These are phyloP conservation scores for Lathamus discolor DNA, from an alignment of 2,113 vertebrate genomes.

Conservation along the genomic window DNA sequence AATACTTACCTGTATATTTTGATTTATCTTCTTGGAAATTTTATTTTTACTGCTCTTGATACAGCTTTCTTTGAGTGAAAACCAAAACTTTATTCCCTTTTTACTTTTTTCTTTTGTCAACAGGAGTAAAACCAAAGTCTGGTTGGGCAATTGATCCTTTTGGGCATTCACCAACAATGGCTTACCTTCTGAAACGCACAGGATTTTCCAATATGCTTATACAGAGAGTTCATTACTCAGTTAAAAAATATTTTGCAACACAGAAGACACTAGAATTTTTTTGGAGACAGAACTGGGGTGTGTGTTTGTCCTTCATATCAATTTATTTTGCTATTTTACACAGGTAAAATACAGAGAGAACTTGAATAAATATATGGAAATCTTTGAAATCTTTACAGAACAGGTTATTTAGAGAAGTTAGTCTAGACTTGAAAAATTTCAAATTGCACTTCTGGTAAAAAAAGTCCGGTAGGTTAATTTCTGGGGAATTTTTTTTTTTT, in stretches of 20 bases:
- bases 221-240: slow-evolving; percentile 89
- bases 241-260: slow-evolving; percentile 88
- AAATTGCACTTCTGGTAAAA: not conserved
- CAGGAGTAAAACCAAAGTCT: slow-evolving; percentile 86
- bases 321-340: not conserved
- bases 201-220: slow-evolving; percentile 89
- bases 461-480: not conserved
- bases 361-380: not conserved
- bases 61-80: not conserved
- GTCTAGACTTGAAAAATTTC: not conserved
- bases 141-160: slow-evolving; percentile 92
- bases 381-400: not conserved
- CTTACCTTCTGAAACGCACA: slow-evolving; percentile 87
- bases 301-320: not conserved
- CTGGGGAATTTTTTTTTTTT: accelerated
- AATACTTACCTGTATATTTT: not conserved
- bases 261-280: slow-evolving; percentile 88
- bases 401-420: not conserved
- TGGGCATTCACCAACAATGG: slow-evolving; percentile 90
- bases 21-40: not conserved
- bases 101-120: not conserved
- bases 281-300: slow-evolving; percentile 96
- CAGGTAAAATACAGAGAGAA: not conserved
- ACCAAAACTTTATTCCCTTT: not conserved
- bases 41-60: not conserved